A percentile compares a stretch with the other conserved stretches of the same genome.
Evolutionary conservation across 2,888 invertebrate species (phyloP).

Genomic region (Dryobota labecula): DNA sequence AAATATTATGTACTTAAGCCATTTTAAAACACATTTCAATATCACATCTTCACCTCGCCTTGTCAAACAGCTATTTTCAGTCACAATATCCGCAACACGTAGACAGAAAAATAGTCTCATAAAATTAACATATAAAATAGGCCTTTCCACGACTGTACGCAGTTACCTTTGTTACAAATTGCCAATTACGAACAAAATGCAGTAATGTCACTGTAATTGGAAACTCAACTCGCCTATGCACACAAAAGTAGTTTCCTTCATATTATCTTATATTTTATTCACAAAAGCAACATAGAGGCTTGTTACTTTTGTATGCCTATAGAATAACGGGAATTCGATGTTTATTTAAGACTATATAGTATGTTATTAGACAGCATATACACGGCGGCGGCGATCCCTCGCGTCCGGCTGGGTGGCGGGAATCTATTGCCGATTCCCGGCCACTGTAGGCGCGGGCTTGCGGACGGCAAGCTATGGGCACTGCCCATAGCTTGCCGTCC

Average conservation of each 20-base stretch:
- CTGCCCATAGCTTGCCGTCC: no score
- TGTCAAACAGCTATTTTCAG: conserved; percentile 2
- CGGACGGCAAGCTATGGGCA: no score
- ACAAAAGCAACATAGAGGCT: neutral
- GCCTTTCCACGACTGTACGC: neutral
- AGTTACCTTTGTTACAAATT: conserved; percentile 28
- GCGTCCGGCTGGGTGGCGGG: no score
- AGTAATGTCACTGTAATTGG: conserved; percentile 30
- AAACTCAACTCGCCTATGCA: conserved; percentile 10
- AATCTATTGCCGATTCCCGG: no score
- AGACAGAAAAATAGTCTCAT: neutral
- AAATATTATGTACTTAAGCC: neutral
- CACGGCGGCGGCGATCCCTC: no score
- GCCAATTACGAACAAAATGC: conserved; percentile 44
- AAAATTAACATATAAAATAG: conserved; percentile 39
- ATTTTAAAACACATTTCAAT: neutral
- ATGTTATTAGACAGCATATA: neutral
- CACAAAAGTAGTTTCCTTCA: neutral
- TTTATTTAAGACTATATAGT: neutral
- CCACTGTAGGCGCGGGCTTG: no score
- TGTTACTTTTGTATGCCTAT: neutral
- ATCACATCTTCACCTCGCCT: neutral
- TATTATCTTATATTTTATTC: conserved; percentile 16
- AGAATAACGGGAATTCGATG: neutral
- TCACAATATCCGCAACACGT: neutral